These are phyloP conservation scores for Zhuqinia jingwanae DNA, from an alignment of 2,888 invertebrate species.

Conservation along the genomic window DNA sequence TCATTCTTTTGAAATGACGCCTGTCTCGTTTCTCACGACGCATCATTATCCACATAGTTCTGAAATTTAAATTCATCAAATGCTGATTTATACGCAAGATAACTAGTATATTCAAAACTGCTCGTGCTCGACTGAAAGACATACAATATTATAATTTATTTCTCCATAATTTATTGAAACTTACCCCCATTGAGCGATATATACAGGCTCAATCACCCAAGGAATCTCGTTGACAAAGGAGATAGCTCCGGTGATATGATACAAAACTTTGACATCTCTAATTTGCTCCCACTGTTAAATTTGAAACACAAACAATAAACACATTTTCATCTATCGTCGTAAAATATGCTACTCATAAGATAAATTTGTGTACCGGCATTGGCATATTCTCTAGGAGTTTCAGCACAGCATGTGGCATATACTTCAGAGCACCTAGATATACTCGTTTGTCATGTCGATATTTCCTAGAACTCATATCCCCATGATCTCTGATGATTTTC, in stretches of 20 bases:
- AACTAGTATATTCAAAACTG: not conserved
- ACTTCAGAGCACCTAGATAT: slow-evolving; percentile 92
- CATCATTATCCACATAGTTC: slow-evolving; percentile 99
- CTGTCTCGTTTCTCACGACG: slow-evolving; percentile 98
- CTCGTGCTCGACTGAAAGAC: too few relatives aligned
- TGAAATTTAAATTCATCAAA: slow-evolving; percentile 80
- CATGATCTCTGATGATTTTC: slow-evolving; percentile 99
- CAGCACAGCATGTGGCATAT: slow-evolving; percentile 99
- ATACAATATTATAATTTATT: too few relatives aligned
- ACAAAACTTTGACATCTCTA: slow-evolving; percentile 97
- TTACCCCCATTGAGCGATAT: slow-evolving; percentile 99
- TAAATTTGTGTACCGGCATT: slow-evolving; percentile 86
- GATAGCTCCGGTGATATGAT: slow-evolving; percentile 99
- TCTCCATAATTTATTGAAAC: slow-evolving; percentile 76
- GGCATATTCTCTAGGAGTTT: slow-evolving; percentile 99
- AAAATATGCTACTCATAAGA: not conserved
- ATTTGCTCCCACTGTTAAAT: slow-evolving; percentile 97
- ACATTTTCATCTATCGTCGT: not conserved
- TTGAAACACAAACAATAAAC: not conserved
- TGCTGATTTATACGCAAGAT: too few relatives aligned
- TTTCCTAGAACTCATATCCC: slow-evolving; percentile 99
- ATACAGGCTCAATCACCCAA: slow-evolving; percentile 99
- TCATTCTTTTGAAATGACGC: slow-evolving; percentile 99
- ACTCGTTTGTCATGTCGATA: slow-evolving; percentile 99
- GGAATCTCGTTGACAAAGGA: slow-evolving; percentile 99